Conservation (phyloP, 2,113 vertebrate genomes). For the Boulengerochromis microlepis region DNA sequence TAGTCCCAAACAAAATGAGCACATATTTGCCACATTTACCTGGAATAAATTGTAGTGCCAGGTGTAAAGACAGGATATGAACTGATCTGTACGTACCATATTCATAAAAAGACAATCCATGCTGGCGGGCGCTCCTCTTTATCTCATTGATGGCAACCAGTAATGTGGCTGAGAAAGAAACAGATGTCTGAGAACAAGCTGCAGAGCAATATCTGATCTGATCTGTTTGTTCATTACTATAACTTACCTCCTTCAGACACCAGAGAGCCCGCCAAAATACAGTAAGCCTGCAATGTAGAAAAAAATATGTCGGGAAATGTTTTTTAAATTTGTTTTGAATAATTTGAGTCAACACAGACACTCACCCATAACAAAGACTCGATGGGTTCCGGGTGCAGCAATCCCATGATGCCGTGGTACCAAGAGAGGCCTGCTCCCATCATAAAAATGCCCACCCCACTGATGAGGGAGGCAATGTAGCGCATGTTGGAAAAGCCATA, state of each 20-base stretch:
- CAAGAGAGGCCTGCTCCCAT: conserved; percentile 98
- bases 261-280: conserved; percentile 93
- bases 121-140: conserved; percentile 81
- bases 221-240: neutral
- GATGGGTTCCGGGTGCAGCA: conserved; percentile 90
- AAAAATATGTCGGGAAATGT: neutral
- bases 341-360: neutral
- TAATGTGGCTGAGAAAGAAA: conserved; percentile 83
- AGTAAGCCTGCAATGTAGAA: conserved; percentile 82
- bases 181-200: neutral
- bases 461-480: conserved; percentile 96
- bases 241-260: conserved; percentile 95
- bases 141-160: conserved; percentile 96
- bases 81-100: conserved; percentile 78
- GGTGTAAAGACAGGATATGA: neutral
- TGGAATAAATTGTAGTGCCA: neutral
- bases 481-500: conserved; percentile 99
- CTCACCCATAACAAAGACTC: conserved; percentile 95
- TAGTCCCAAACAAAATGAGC: neutral
- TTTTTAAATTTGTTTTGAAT: neutral
- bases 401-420: conserved; percentile 95
- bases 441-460: conserved; percentile 99
- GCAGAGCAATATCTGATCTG: neutral
- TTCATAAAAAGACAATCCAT: conserved; percentile 87
- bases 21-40: neutral